Percentiles rank a stretch among this genome's conserved stretches.
Evolutionary conservation across 2,797 vertebrate species (phyloP).

Genomic region (Mycteria americana): DNA sequence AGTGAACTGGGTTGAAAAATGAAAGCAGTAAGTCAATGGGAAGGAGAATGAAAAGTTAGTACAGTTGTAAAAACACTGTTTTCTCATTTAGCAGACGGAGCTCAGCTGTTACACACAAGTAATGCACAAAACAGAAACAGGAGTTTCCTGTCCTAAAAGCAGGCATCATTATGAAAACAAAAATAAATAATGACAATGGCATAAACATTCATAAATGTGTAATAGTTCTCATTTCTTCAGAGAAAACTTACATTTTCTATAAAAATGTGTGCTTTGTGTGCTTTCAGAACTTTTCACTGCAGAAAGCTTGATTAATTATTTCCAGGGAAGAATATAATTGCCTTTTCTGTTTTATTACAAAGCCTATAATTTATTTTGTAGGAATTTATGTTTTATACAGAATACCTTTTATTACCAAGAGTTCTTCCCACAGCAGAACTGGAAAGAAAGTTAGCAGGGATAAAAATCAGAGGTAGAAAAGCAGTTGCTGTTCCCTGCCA

Average conservation of each 20-base stretch:
- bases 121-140: background rate
- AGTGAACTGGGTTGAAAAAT: background rate
- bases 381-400: background rate
- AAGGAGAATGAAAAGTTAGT: background rate
- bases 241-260: background rate
- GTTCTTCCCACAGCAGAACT: background rate
- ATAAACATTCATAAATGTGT: background rate
- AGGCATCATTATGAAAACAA: background rate
- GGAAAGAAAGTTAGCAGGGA: background rate
- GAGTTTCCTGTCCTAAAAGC: background rate
- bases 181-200: background rate
- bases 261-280: background rate
- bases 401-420: background rate
- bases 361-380: background rate
- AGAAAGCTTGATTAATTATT: constrained; percentile 36
- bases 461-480: background rate
- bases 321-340: constrained; percentile 5
- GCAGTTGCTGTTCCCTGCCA: background rate
- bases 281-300: background rate
- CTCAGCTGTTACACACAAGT: background rate
- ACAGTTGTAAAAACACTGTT: background rate
- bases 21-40: background rate
- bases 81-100: background rate
- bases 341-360: background rate
- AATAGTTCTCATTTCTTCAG: background rate